A percentile compares a stretch with the other conserved stretches of the same genome.
phyloP scores from a whole-genome alignment of 2,888 invertebrate species.

The Lapara coniferarum region DNA sequence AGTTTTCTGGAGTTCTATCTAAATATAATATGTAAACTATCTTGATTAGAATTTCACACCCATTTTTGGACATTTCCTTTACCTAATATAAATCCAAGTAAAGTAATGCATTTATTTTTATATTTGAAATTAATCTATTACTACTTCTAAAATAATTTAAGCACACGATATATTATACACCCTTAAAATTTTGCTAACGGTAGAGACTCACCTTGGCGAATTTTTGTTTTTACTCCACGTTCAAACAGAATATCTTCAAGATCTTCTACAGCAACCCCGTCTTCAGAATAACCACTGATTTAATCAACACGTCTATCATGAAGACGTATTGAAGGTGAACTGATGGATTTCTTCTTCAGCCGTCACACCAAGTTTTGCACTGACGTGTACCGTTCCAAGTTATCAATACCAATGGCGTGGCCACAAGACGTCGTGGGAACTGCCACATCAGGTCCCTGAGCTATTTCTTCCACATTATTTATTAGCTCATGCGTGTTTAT shows the following conservation, averaged over 20 bases:
- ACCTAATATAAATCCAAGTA: too few species aligned
- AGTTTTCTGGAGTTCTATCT: too few species aligned
- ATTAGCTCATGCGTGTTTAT: constrained; percentile 21
- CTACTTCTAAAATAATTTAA: neutral
- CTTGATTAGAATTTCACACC: too few species aligned
- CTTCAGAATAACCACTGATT: neutral
- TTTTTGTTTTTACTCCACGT: constrained; percentile 4
- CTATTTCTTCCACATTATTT: constrained; percentile 48
- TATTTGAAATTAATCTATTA: too few species aligned
- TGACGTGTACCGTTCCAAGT: constrained; percentile 71
- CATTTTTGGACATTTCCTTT: too few species aligned
- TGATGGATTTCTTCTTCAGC: constrained; percentile 64
- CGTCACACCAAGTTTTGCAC: constrained; percentile 44
- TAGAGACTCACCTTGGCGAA: constrained; percentile 20
- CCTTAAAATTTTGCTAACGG: neutral
- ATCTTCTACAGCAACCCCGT: constrained; percentile 10
- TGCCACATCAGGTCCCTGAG: constrained; percentile 55
- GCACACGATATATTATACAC: neutral
- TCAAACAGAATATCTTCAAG: neutral
- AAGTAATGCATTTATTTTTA: too few species aligned
- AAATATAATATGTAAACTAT: too few species aligned
- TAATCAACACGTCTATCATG: constrained; percentile 48
- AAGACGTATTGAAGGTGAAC: constrained; percentile 41
- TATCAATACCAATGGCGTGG: constrained; percentile 51
- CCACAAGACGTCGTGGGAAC: constrained; percentile 51